phyloP scores from a whole-genome alignment of 2,113 vertebrate species.

The Neotragus pygmaeus region DNA sequence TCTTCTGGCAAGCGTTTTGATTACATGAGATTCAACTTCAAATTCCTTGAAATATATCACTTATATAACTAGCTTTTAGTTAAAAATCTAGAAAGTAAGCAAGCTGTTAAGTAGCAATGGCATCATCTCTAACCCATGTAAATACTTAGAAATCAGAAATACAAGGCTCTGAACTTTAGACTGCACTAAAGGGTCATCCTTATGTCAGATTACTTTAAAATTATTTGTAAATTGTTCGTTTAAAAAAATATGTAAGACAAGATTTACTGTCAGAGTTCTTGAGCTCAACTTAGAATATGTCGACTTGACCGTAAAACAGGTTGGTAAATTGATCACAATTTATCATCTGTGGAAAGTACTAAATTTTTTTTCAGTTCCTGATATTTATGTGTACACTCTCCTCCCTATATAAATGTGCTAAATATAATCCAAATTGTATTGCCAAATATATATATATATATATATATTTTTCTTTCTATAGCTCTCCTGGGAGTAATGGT shows the following conservation, averaged over 20 bases:
- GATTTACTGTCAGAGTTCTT: not conserved
- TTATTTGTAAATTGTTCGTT: not conserved
- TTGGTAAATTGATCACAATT: slow-evolving; percentile 30
- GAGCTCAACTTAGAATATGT: not conserved
- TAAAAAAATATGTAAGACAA: not conserved
- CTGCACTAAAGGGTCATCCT: not conserved
- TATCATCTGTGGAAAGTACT: slow-evolving; percentile 18
- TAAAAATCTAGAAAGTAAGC: not conserved
- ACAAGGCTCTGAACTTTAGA: not conserved
- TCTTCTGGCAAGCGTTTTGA: not conserved
- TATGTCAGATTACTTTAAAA: not conserved
- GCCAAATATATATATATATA: not conserved
- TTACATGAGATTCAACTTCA: not conserved
- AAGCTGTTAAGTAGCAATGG: not conserved
- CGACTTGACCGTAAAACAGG: not conserved
- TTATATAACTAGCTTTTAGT: not conserved
- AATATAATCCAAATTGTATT: slow-evolving; percentile 49
- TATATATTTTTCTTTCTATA: not conserved
- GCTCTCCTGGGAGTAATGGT: slow-evolving; percentile 37
- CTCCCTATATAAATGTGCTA: slow-evolving; percentile 38
- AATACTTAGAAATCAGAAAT: not conserved
- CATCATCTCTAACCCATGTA: not conserved
- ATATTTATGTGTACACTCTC: slow-evolving; percentile 47
- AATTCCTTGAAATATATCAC: not conserved
- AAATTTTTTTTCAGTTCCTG: slow-evolving; percentile 20